These are phyloP conservation scores for Periphyllus acericola DNA, from an alignment of 2,888 invertebrate species.

Conservation along the genomic window DNA sequence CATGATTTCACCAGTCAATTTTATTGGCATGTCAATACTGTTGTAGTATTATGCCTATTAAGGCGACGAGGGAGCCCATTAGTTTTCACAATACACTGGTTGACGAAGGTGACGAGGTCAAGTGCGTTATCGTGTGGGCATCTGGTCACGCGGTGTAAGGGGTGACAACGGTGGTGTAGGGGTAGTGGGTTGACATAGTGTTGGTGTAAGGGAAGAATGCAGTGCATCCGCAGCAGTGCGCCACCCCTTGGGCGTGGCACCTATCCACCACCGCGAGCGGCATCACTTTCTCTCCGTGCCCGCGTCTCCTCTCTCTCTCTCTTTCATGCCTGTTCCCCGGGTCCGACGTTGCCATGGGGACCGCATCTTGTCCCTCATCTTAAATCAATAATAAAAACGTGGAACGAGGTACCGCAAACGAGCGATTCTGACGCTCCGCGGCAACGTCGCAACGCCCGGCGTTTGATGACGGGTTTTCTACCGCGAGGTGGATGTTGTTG, in stretches of 20 bases:
- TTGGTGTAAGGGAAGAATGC: conserved; percentile 34
- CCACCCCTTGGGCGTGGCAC: conserved; percentile 55
- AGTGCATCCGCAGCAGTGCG: conserved; percentile 46
- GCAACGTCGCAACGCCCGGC: conserved; percentile 50
- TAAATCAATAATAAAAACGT: conserved; percentile 62
- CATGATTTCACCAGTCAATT: neutral
- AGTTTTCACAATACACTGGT: neutral
- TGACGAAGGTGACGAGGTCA: conserved; percentile 41
- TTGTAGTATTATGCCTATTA: neutral
- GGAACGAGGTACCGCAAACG: conserved; percentile 21
- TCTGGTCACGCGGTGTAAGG: conserved; percentile 20
- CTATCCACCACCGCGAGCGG: conserved; percentile 12
- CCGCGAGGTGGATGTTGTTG: neutral
- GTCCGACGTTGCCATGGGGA: conserved; percentile 57
- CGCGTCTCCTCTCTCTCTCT: conserved; percentile 24
- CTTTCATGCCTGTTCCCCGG: conserved; percentile 22
- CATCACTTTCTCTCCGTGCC: conserved; percentile 23
- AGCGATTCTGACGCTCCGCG: conserved; percentile 11
- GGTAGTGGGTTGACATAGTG: neutral
- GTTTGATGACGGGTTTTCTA: conserved; percentile 1
- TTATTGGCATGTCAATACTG: conserved; percentile 7
- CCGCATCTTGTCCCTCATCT: conserved; percentile 56
- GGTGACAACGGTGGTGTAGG: neutral
- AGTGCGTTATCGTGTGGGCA: conserved; percentile 47
- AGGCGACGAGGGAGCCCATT: neutral